Conservation (phyloP, 2,797 vertebrate species). For the Enteromius anoplus region DNA sequence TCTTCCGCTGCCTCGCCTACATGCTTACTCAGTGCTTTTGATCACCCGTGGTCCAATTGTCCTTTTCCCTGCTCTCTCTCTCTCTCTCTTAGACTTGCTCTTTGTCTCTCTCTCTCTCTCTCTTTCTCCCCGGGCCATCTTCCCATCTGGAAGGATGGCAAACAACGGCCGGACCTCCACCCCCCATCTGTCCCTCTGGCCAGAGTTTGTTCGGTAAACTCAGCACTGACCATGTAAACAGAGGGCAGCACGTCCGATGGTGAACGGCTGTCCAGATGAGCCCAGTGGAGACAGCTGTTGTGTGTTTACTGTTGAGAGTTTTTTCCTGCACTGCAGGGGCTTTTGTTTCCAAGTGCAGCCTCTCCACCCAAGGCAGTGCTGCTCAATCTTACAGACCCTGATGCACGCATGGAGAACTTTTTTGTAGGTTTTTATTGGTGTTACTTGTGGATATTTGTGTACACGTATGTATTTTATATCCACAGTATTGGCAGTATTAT, state of each 20-base stretch:
- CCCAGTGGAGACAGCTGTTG: conserved; percentile 34
- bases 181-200: conserved; percentile 54
- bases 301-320: conserved; percentile 45
- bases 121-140: conserved; percentile 44
- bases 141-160: conserved; percentile 58
- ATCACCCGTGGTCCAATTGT: conserved; percentile 71
- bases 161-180: conserved; percentile 23
- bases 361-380: neutral
- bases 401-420: neutral
- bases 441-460: neutral
- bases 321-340: conserved; percentile 33
- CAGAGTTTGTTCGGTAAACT: conserved; percentile 50
- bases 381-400: neutral
- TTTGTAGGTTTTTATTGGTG: neutral
- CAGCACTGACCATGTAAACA: conserved; percentile 40
- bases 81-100: conserved; percentile 37
- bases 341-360: neutral
- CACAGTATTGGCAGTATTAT: neutral
- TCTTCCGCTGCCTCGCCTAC: conserved; percentile 41
- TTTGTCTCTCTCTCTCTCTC: conserved; percentile 52
- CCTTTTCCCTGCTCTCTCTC: conserved; percentile 54
- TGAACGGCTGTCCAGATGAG: conserved; percentile 43
- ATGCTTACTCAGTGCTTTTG: conserved; percentile 71
- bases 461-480: neutral
- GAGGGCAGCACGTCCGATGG: conserved; percentile 31